Evolutionary conservation across 2,113 vertebrate genomes (phyloP).

Genomic region (Suricata suricatta): DNA sequence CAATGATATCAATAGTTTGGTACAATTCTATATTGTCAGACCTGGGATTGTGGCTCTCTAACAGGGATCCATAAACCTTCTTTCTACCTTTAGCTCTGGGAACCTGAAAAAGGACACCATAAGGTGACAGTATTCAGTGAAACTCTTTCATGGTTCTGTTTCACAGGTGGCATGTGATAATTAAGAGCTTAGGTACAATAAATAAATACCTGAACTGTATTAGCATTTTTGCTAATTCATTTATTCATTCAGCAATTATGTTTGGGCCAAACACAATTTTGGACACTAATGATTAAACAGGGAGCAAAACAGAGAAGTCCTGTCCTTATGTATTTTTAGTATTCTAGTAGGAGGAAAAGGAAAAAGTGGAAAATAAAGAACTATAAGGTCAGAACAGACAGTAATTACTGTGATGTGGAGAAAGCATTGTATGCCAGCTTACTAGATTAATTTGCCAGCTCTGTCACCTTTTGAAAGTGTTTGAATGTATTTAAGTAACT

Average conservation of each 20-base stretch:
- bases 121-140: not conserved
- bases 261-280: not conserved
- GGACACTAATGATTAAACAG: not conserved
- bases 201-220: not conserved
- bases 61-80: not conserved
- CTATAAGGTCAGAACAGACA: not conserved
- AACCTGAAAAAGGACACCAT: not conserved
- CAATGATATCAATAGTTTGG: not conserved
- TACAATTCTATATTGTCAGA: not conserved
- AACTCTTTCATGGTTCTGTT: not conserved
- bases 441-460: not conserved
- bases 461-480: not conserved
- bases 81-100: not conserved
- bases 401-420: not conserved
- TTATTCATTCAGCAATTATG: not conserved
- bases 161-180: not conserved
- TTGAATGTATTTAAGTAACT: not conserved
- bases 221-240: not conserved
- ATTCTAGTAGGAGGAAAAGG: not conserved
- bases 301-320: not conserved
- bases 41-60: not conserved
- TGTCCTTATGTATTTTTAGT: not conserved
- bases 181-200: not conserved
- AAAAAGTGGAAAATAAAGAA: not conserved
- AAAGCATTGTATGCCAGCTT: not conserved